These are phyloP conservation scores for Diaphora mendica DNA, from an alignment of 2,888 invertebrate genomes.

Conservation along the genomic window DNA sequence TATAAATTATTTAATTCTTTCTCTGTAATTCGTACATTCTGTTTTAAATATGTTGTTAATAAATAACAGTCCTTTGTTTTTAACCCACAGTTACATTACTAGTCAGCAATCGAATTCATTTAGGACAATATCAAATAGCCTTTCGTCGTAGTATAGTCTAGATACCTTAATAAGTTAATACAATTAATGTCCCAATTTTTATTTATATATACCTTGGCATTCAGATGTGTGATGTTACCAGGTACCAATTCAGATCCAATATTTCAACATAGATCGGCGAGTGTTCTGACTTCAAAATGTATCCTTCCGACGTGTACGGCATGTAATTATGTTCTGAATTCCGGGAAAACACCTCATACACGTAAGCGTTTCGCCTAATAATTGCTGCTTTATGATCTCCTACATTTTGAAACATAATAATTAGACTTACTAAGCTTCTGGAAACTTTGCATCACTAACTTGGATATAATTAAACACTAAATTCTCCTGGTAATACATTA, in stretches of 20 bases:
- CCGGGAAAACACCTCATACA: constrained; percentile 5
- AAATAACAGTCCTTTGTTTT: too few relatives aligned
- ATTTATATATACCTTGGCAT: not conserved
- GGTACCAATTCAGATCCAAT: constrained; percentile 45
- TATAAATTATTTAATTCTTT: not conserved
- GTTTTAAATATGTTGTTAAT: not conserved
- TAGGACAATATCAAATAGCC: not conserved
- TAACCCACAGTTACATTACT: too few relatives aligned
- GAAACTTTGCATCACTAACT: not conserved
- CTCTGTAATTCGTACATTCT: too few relatives aligned
- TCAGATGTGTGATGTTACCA: constrained; percentile 21
- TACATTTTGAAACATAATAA: not conserved
- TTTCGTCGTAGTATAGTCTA: not conserved
- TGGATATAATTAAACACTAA: not conserved
- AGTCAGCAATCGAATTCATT: not conserved
- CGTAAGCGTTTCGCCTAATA: constrained; percentile 8
- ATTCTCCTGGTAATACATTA: not conserved
- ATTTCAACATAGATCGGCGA: constrained; percentile 51
- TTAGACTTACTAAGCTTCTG: not conserved
- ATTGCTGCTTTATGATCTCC: not conserved
- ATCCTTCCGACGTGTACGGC: constrained; percentile 51
- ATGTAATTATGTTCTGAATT: constrained; percentile 21
- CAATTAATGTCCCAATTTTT: not conserved
- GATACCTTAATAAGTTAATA: not conserved
- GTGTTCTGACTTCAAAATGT: constrained; percentile 61